Percentiles rank a stretch among this genome's conserved stretches.
Conservation (phyloP, 2,797 vertebrate species). For the Cossypha dichroa region DNA sequence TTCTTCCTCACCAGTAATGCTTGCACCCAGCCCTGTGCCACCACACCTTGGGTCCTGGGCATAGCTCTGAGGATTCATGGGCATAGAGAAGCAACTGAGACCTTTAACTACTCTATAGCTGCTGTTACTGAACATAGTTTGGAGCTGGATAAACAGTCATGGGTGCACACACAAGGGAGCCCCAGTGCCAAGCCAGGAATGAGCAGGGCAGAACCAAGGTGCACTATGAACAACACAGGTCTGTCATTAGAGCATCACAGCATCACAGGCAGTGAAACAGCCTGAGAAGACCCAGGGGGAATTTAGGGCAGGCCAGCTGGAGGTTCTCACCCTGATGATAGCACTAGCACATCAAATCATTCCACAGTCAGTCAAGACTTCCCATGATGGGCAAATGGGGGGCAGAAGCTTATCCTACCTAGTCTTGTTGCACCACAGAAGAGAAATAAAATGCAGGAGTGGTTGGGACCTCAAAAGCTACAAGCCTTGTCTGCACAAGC, state of each 20-base stretch:
- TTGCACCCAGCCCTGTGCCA: background rate
- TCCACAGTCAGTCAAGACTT: background rate
- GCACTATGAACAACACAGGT: background rate
- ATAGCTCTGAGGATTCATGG: background rate
- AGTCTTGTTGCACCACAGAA: background rate
- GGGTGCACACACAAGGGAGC: background rate
- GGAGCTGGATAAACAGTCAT: background rate
- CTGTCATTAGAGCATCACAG: background rate
- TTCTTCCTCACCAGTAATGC: background rate
- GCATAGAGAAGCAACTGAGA: rapidly evolving
- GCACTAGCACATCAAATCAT: background rate
- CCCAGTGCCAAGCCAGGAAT: rapidly evolving
- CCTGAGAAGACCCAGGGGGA: background rate
- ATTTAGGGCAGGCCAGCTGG: background rate
- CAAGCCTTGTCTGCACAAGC: background rate
- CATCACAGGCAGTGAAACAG: background rate
- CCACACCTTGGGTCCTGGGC: background rate
- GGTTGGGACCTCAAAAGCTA: background rate
- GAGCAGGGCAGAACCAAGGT: background rate
- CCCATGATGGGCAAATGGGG: rapidly evolving
- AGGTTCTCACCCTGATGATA: background rate
- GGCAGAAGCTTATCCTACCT: background rate
- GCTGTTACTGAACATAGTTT: background rate
- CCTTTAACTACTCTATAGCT: background rate
- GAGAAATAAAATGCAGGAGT: background rate